These are phyloP conservation scores for Onychostruthus taczanowskii DNA, from an alignment of 2,113 vertebrate species.

Conservation along the genomic window DNA sequence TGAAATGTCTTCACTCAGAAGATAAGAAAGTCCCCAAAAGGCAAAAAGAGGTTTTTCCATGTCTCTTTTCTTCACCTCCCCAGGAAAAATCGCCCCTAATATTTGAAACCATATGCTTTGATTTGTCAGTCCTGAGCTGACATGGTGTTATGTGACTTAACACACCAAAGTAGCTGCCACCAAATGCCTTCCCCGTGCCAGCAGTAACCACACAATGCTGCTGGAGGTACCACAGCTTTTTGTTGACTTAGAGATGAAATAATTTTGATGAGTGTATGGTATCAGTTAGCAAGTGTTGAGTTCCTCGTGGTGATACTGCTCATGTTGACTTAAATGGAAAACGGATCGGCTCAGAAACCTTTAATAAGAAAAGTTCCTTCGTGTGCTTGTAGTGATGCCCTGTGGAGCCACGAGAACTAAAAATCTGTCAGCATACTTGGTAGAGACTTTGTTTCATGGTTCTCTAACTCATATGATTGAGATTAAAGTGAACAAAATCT, in stretches of 20 bases:
- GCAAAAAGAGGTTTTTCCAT: background rate
- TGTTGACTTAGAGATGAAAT: slow-evolving; percentile 30
- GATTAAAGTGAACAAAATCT: slow-evolving; percentile 60
- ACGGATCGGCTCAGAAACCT: slow-evolving; percentile 15
- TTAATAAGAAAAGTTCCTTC: slow-evolving; percentile 34
- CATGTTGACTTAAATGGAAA: slow-evolving; percentile 47
- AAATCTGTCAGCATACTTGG: slow-evolving; percentile 44
- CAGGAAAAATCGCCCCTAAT: background rate
- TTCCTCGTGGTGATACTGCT: slow-evolving; percentile 30
- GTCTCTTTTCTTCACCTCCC: background rate
- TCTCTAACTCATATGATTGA: slow-evolving; percentile 49
- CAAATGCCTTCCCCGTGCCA: background rate
- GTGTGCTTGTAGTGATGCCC: background rate
- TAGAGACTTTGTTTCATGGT: slow-evolving; percentile 50
- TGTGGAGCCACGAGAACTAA: slow-evolving; percentile 21
- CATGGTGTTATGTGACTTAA: background rate
- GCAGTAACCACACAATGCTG: slow-evolving; percentile 28
- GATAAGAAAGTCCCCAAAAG: background rate
- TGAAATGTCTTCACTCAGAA: background rate
- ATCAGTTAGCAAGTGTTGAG: slow-evolving; percentile 53
- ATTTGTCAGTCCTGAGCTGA: background rate
- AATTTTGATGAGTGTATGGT: slow-evolving; percentile 7
- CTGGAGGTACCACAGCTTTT: slow-evolving; percentile 38
- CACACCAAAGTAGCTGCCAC: background rate
- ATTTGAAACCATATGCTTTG: background rate